phyloP scores from a whole-genome alignment of 1,140 invertebrate genomes.

The Physella acuta region DNA sequence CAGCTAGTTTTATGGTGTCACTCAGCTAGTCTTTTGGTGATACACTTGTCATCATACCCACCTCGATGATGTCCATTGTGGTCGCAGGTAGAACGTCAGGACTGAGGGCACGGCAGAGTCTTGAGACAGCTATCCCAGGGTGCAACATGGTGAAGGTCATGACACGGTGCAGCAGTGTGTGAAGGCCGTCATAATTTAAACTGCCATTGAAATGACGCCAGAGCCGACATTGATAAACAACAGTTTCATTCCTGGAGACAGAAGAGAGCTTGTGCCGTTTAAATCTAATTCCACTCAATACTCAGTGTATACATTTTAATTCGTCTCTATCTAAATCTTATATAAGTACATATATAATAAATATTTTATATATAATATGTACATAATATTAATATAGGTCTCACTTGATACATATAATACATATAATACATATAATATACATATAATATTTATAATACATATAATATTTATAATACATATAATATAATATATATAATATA shows the following conservation, averaged over 20 bases:
- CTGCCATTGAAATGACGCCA: constrained; percentile 4
- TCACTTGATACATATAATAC: too few relatives aligned
- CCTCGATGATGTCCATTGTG: constrained; percentile 3
- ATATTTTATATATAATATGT: too few relatives aligned
- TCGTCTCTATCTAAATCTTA: too few relatives aligned
- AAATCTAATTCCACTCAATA: too few relatives aligned
- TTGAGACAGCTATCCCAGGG: not conserved
- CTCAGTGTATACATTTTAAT: too few relatives aligned
- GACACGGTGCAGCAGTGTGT: not conserved
- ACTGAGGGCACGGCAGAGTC: not conserved
- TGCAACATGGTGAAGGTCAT: constrained; percentile 12
- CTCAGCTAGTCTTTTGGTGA: not conserved
- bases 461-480: too few relatives aligned
- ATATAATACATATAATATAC: too few relatives aligned
- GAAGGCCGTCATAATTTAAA: constrained; percentile 3
- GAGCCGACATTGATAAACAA: constrained; percentile 7
- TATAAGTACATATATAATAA: too few relatives aligned
- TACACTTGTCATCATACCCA: not conserved
- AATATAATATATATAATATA: too few relatives aligned
- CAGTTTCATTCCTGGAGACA: not conserved
- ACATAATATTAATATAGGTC: too few relatives aligned
- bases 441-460: too few relatives aligned
- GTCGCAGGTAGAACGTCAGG: constrained; percentile 6
- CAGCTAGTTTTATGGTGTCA: not conserved
- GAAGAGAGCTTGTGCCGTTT: too few relatives aligned